Evolutionary conservation across 2,113 vertebrate species (phyloP).

Genomic region (Ctenomys sociabilis): DNA sequence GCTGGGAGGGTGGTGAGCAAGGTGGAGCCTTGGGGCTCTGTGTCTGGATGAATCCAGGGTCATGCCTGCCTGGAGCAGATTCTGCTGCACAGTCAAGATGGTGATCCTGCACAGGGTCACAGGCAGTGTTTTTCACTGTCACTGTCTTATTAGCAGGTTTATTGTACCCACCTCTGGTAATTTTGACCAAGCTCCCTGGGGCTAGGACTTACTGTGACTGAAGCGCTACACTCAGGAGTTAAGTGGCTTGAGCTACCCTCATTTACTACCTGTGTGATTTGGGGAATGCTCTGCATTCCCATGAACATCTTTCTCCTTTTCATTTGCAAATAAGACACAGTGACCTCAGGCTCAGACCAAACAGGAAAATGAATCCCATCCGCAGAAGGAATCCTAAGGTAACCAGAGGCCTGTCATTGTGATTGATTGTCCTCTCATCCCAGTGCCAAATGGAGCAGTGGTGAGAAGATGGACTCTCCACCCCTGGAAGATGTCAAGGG

Average conservation of each 20-base stretch:
- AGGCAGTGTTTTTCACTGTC: background rate
- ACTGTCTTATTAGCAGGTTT: background rate
- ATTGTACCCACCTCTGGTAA: background rate
- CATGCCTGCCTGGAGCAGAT: background rate
- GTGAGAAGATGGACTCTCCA: background rate
- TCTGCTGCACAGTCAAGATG: background rate
- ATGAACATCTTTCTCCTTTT: background rate
- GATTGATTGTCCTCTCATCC: no score
- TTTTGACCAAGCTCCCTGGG: background rate
- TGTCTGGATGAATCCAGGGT: background rate
- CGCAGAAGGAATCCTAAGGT: background rate
- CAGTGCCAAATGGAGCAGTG: fast-evolving
- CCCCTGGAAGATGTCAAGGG: background rate
- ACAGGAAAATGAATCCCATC: background rate
- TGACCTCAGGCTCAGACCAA: background rate
- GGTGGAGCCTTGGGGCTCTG: background rate
- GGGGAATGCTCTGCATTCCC: background rate
- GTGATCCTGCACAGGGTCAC: background rate
- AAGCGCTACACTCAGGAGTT: background rate
- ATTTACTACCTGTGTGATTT: background rate
- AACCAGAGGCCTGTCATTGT: background rate
- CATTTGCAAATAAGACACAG: constrained; percentile 16
- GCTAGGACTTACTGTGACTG: background rate
- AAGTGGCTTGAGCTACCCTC: background rate
- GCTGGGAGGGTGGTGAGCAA: background rate